These are phyloP conservation scores for Steatocranus sp. DNA, from an alignment of 2,797 vertebrate genomes.

Conservation along the genomic window DNA sequence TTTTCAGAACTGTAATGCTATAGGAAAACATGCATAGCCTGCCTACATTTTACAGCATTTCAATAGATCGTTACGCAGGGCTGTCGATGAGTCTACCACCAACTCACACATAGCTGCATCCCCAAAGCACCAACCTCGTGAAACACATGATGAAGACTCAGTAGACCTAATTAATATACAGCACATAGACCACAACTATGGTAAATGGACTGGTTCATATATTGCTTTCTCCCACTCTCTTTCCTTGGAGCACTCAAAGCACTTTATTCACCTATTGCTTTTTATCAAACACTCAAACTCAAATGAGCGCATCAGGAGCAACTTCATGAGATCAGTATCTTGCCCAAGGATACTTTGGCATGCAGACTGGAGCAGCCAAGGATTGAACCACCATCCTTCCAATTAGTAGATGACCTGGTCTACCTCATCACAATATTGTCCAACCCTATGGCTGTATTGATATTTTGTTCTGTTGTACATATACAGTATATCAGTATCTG, in stretches of 20 bases:
- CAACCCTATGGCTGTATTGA: not conserved
- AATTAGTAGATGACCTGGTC: not conserved
- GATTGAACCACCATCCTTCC: not conserved
- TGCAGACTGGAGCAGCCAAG: not conserved
- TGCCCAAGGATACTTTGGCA: not conserved
- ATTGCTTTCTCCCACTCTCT: fast-evolving
- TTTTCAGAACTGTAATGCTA: not conserved
- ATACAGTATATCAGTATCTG: not conserved
- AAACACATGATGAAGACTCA: not conserved
- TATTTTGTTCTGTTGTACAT: not conserved
- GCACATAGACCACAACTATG: not conserved
- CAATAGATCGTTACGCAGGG: not conserved
- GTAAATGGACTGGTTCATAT: not conserved
- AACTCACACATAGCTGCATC: not conserved
- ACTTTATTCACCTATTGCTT: not conserved
- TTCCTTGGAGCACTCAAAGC: not conserved
- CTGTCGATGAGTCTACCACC: fast-evolving
- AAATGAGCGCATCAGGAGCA: not conserved
- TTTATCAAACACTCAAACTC: not conserved
- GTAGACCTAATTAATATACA: not conserved
- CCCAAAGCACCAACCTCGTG: not conserved
- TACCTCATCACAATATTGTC: not conserved
- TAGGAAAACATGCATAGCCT: not conserved
- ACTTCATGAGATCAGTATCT: not conserved
- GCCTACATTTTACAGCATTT: not conserved